Evolutionary conservation across 2,888 invertebrate species (phyloP).

Genomic region (Pandemis cinnamomeana): DNA sequence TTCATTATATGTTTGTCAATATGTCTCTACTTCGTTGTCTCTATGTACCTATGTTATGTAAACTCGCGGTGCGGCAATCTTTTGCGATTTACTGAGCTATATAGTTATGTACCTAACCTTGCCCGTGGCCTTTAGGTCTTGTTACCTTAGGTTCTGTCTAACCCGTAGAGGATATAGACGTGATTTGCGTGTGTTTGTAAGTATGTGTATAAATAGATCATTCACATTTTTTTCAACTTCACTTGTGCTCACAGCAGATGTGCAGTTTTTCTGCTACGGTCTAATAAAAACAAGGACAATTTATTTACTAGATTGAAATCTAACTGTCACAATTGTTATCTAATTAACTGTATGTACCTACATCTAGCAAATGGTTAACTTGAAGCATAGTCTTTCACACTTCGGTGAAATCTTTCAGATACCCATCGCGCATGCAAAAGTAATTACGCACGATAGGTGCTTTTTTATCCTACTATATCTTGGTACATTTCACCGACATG

Average conservation of each 20-base stretch:
- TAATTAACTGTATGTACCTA: conserved; percentile 25
- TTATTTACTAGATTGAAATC: conserved; percentile 27
- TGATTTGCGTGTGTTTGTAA: no score
- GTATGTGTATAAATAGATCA: not conserved
- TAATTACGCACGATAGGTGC: conserved; percentile 22
- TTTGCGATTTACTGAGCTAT: no score
- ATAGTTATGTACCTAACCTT: no score
- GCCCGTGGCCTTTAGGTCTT: no score
- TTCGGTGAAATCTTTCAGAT: conserved; percentile 26
- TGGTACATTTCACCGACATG: conserved; percentile 32
- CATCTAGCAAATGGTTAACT: not conserved
- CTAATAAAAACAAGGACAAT: conserved; percentile 28
- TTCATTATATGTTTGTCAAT: no score
- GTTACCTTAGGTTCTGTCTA: no score
- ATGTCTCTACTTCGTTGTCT: no score
- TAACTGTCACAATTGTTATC: conserved; percentile 16
- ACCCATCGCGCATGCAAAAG: conserved; percentile 27
- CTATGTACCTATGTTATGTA: no score
- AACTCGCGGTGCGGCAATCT: no score
- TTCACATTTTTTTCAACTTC: not conserved
- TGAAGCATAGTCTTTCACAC: not conserved
- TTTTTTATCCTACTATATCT: conserved; percentile 5
- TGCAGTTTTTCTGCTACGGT: conserved; percentile 25
- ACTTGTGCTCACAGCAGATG: not conserved
- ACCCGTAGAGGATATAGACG: no score